phyloP scores from a whole-genome alignment of 2,113 vertebrate species.

The Corythornis vintsioides region DNA sequence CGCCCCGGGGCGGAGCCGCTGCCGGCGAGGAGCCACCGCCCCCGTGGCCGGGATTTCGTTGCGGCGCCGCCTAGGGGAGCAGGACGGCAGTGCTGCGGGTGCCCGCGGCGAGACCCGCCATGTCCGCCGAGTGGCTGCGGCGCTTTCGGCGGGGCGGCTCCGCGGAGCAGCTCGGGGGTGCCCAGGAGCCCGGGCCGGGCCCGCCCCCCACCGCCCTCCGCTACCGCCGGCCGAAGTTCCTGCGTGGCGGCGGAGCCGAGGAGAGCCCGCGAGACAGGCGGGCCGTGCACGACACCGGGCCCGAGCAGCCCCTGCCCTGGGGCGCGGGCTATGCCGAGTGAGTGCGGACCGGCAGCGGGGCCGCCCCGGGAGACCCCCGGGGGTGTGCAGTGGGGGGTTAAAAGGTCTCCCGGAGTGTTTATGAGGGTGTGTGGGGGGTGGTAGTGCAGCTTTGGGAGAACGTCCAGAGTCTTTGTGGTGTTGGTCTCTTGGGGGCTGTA shows the following conservation, averaged over 20 bases:
- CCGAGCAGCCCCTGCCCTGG: constrained; percentile 71
- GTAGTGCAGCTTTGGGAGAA: neutral
- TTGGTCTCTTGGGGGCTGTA: neutral
- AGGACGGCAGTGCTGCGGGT: neutral
- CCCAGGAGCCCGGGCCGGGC: neutral
- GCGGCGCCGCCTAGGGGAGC: neutral
- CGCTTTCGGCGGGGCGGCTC: neutral
- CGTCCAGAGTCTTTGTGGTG: too few species aligned
- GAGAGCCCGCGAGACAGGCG: constrained; percentile 9
- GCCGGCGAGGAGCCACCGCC: neutral
- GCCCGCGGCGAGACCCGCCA: neutral
- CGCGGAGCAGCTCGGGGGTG: neutral
- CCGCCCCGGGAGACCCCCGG: neutral
- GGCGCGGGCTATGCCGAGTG: constrained; percentile 78
- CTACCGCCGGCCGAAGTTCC: constrained; percentile 72
- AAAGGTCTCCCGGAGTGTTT: neutral
- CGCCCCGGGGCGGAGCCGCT: neutral
- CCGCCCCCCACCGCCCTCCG: constrained; percentile 1
- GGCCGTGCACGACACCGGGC: constrained; percentile 46
- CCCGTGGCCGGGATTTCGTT: neutral
- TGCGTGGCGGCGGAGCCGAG: constrained; percentile 40
- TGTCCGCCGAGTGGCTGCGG: neutral
- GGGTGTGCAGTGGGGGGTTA: neutral
- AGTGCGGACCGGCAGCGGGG: constrained; percentile 33
- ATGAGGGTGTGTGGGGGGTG: accelerated